A percentile compares a stretch with the other conserved stretches of the same genome.
phyloP scores from a whole-genome alignment of 2,888 invertebrate species.

The Cerastis rubricosa region DNA sequence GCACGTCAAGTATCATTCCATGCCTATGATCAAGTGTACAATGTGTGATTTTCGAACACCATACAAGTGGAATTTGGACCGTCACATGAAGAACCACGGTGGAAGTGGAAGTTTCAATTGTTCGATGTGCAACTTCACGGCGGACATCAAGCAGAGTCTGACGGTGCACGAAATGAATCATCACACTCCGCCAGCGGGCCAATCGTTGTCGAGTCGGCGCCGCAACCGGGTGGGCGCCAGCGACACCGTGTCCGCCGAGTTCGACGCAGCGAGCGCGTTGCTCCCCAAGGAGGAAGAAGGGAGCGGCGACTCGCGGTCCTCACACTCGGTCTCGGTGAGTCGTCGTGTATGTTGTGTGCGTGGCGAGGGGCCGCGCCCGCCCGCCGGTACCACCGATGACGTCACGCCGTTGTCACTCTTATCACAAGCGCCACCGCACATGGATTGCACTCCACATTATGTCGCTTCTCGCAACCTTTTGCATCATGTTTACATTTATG shows the following conservation, averaged over 20 bases:
- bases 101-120: constrained; percentile 96
- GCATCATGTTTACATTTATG: constrained; percentile 70
- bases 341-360: constrained; percentile 63
- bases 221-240: constrained; percentile 94
- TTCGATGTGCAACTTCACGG: constrained; percentile 96
- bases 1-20: constrained; percentile 98
- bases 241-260: constrained; percentile 87
- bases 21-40: constrained; percentile 98
- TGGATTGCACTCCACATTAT: constrained; percentile 70
- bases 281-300: constrained; percentile 88
- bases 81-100: constrained; percentile 98
- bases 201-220: constrained; percentile 90
- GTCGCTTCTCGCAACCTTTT: constrained; percentile 78
- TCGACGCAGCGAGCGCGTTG: constrained; percentile 74
- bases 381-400: constrained; percentile 77
- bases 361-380: constrained; percentile 78
- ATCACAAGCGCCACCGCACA: constrained; percentile 71
- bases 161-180: constrained; percentile 98
- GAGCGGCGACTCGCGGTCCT: constrained; percentile 88
- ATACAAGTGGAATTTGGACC: constrained; percentile 97
- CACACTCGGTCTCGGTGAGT: constrained; percentile 86
- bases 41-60: constrained; percentile 98
- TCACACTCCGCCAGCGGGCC: constrained; percentile 95
- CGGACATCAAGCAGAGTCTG: constrained; percentile 97
- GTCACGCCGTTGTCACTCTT: constrained; percentile 80